Evolutionary conservation across 2,888 invertebrate species (phyloP), one percentile per base, ranked within the genome.

Genomic region (Amorpha juglandis): DNA sequence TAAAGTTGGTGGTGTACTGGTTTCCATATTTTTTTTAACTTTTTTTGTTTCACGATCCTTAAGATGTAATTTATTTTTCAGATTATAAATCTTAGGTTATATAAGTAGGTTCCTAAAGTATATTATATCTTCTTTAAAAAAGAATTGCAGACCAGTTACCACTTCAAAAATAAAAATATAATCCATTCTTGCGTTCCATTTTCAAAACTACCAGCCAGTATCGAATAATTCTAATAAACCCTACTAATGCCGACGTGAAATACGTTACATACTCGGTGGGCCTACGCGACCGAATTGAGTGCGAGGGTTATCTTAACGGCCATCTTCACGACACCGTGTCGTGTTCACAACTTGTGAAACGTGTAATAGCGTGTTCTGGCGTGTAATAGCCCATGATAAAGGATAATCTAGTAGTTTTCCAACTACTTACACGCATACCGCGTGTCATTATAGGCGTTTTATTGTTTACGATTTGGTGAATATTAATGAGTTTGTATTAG

Each of bases 261-360:
- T 53, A 53, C 38, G 65, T 66, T 51, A 58, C n/a, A n/a, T n/a
- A 55, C 64, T 62, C 45, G 62, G 42, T 48, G 64, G 69, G 58
- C 19, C 58, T 38, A 62, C 51, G 70, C 73, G 81, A 80, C 82
- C 75, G 80, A 83, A 84, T 84, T 80, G 80, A 80, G 84, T 83
- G 81, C 77, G 79, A 77, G 72, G 73, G 64, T 55, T 78, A 85
- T 85, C 86, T 81, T 76, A 82, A 79, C 81, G 77, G 78, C 76
- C 69, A 85, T 86, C 86, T 70, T 74, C 70, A 78, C 79, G 80
- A 74, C 77, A 77, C 74, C 71, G 75, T 70, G 74, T 70, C 58
- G 58, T 70, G 74, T 78, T 81, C 78, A 81, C 76, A 73, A 76
- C 69, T 71, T 70, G 71, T n/a, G n/a, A n/a, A n/a, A n/a, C n/a